Conservation (phyloP, 2,888 invertebrate species). For the Rhyacophila evoluta region DNA sequence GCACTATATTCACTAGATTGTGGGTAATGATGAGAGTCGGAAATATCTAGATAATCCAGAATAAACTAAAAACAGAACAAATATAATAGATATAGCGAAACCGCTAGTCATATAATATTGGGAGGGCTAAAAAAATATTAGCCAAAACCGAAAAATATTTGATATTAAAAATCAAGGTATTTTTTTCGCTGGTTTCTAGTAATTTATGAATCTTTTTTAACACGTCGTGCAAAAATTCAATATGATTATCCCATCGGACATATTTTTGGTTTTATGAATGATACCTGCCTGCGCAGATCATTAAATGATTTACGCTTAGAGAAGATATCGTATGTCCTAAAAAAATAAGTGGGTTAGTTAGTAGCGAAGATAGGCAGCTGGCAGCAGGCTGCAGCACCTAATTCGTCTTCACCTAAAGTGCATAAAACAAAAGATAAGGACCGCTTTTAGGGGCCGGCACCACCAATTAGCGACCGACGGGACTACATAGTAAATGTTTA, state of each 20-base stretch:
- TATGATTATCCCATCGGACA: background rate
- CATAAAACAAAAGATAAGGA: slow-evolving; percentile 17
- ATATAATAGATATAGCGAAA: no score
- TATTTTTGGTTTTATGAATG: background rate
- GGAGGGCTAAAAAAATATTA: no score
- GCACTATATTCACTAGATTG: no score
- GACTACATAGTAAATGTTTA: background rate
- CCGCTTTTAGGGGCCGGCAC: background rate
- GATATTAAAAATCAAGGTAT: no score
- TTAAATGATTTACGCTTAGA: background rate
- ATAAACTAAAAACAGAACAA: no score
- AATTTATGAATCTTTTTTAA: no score
- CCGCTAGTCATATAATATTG: no score
- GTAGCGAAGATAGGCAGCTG: slow-evolving; percentile 14
- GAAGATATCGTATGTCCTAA: background rate
- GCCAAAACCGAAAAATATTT: no score
- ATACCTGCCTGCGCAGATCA: background rate
- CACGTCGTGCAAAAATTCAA: background rate
- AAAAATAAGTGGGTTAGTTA: slow-evolving; percentile 20
- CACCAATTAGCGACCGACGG: slow-evolving; percentile 12
- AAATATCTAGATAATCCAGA: no score
- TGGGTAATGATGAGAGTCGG: no score
- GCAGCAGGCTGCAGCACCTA: slow-evolving; percentile 1
- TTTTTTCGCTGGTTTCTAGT: no score
- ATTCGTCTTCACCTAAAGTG: slow-evolving; percentile 22